These are phyloP conservation scores for Solenopsis invicta DNA, from an alignment of 1,140 invertebrate species.

Conservation along the genomic window DNA sequence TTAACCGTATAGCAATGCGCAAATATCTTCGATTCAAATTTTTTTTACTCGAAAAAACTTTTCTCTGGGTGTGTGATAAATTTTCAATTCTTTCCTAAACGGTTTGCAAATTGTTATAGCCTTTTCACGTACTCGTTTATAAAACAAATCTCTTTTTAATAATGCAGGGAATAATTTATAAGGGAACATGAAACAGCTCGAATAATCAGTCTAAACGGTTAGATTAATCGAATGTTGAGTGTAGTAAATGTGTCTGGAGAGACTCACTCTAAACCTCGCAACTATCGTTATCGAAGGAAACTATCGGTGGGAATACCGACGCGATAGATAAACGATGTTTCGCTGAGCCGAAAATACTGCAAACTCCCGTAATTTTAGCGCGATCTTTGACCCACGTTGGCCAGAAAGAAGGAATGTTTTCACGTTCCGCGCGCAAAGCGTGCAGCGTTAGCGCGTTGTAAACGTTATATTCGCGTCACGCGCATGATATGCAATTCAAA, in stretches of 20 bases:
- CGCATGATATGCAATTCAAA: constrained; percentile 50
- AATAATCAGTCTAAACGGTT: not conserved
- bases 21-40: too few relatives aligned
- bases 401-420: not conserved
- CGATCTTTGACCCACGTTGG: constrained; percentile 31
- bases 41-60: too few relatives aligned
- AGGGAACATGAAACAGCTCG: not conserved
- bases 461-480: constrained; percentile 54
- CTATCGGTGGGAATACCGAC: not conserved
- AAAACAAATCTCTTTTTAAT: not conserved
- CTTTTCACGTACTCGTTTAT: not conserved
- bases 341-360: not conserved
- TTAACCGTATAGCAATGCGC: too few relatives aligned
- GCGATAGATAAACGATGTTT: not conserved
- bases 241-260: not conserved
- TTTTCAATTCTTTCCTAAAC: not conserved
- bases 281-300: not conserved
- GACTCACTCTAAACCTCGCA: not conserved
- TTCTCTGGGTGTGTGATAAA: not conserved
- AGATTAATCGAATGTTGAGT: not conserved
- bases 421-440: not conserved
- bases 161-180: too few relatives aligned
- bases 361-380: constrained; percentile 12
- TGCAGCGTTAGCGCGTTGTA: not conserved
- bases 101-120: not conserved